These are phyloP conservation scores for Ceyx melanurus DNA, from an alignment of 2,113 vertebrate genomes.

Conservation along the genomic window DNA sequence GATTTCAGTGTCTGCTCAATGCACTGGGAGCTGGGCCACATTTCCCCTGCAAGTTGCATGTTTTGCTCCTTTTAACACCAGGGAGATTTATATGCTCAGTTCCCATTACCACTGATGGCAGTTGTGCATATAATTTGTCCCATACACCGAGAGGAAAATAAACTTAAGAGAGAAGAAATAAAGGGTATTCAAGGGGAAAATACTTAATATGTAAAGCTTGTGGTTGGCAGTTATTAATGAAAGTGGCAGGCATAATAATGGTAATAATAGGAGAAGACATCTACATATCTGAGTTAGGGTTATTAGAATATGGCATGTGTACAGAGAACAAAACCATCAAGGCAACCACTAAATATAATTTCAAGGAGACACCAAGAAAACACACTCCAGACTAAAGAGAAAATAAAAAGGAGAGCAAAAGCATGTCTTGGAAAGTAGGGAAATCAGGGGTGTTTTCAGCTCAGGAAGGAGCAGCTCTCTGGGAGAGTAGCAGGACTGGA, in stretches of 20 bases:
- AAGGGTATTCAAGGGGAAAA: slow-evolving; percentile 62
- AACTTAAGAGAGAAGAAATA: slow-evolving; percentile 63
- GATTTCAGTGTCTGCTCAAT: slow-evolving; percentile 8
- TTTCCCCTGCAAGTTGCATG: neutral
- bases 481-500: neutral
- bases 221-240: slow-evolving; percentile 51
- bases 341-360: neutral
- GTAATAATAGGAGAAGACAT: slow-evolving; percentile 46
- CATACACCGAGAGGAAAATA: slow-evolving; percentile 38
- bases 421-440: neutral
- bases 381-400: neutral
- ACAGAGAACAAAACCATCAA: slow-evolving; percentile 10
- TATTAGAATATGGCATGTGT: neutral
- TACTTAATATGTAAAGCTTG: slow-evolving; percentile 55
- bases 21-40: neutral
- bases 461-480: neutral
- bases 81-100: slow-evolving; percentile 26
- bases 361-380: neutral
- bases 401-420: slow-evolving; percentile 28
- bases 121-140: slow-evolving; percentile 28
- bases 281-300: slow-evolving; percentile 1
- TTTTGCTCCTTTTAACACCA: neutral
- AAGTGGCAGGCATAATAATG: slow-evolving; percentile 30
- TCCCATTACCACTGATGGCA: slow-evolving; percentile 32
- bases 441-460: neutral